Conservation (phyloP, 1,140 invertebrate genomes). For the Megalopta genalis region DNA sequence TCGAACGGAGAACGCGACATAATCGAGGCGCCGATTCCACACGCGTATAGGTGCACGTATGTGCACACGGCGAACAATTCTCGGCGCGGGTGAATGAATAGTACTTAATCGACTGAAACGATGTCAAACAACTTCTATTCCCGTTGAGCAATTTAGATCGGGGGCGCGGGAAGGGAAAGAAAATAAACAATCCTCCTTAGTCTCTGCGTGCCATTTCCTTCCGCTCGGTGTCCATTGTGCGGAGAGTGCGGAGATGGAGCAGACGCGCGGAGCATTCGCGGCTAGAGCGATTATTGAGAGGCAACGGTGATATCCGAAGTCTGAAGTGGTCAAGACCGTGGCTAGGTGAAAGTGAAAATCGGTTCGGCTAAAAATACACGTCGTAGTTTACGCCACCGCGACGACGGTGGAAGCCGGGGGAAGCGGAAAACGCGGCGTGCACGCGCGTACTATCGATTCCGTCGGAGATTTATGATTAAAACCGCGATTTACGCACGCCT, state of each 20-base stretch:
- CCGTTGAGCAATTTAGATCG: too few relatives aligned
- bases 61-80: slow-evolving; percentile 5
- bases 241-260: neutral
- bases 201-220: too few relatives aligned
- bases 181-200: too few relatives aligned
- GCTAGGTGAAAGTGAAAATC: slow-evolving; percentile 37
- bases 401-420: too few relatives aligned
- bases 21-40: slow-evolving; percentile 19
- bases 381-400: too few relatives aligned
- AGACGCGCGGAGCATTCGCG: neutral
- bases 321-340: slow-evolving; percentile 19
- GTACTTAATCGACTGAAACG: slow-evolving; percentile 14
- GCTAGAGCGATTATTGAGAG: neutral
- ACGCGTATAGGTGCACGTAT: too few relatives aligned
- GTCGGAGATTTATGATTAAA: slow-evolving; percentile 58
- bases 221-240: too few relatives aligned
- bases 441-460: slow-evolving; percentile 48
- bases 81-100: slow-evolving; percentile 1
- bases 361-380: neutral
- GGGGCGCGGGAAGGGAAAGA: too few relatives aligned
- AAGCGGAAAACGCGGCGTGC: slow-evolving; percentile 2
- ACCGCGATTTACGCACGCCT: slow-evolving; percentile 52
- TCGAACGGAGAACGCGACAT: slow-evolving; percentile 2
- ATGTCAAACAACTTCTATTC: neutral
- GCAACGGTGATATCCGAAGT: neutral